Percentiles rank a stretch among this genome's conserved stretches.
Conservation (phyloP, 2,113 vertebrate genomes). For the Dendrocopos noguchii region DNA sequence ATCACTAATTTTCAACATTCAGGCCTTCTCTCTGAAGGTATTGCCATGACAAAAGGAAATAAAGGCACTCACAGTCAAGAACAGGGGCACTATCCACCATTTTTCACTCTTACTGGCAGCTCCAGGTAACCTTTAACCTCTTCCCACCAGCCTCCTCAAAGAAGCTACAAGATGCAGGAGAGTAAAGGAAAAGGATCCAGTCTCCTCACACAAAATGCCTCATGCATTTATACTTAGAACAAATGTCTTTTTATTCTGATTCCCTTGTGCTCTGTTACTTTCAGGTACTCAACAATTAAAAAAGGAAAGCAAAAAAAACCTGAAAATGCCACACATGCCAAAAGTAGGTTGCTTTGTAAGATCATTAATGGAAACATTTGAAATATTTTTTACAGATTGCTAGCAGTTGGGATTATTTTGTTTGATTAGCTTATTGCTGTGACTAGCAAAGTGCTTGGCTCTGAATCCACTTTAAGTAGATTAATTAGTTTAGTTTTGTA, state of each 20-base stretch:
- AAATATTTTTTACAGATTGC: neutral
- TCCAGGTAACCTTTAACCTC: conserved; percentile 73
- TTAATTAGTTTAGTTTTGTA: neutral
- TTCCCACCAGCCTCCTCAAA: conserved; percentile 76
- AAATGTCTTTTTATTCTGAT: conserved; percentile 48
- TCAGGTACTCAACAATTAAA: conserved; percentile 14
- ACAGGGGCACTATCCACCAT: conserved; percentile 65
- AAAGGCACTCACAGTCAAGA: conserved; percentile 59
- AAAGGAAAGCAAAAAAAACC: neutral
- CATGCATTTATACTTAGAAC: conserved; percentile 19
- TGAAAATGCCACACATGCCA: neutral
- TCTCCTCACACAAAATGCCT: conserved; percentile 33
- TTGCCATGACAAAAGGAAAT: conserved; percentile 68
- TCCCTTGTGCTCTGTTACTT: conserved; percentile 6
- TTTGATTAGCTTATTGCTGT: neutral
- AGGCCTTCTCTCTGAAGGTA: conserved; percentile 66
- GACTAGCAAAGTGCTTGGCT: neutral
- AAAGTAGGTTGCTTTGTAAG: neutral
- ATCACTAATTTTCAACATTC: conserved; percentile 69
- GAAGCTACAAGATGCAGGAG: conserved; percentile 69
- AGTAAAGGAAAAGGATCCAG: conserved; percentile 21
- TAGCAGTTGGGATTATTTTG: neutral
- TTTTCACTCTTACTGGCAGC: conserved; percentile 74
- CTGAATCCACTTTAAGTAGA: neutral
- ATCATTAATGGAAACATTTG: neutral